Evolutionary conservation across 64 coral and sea anemone genomes (phyloP).

Genomic region (Actinia equina): DNA sequence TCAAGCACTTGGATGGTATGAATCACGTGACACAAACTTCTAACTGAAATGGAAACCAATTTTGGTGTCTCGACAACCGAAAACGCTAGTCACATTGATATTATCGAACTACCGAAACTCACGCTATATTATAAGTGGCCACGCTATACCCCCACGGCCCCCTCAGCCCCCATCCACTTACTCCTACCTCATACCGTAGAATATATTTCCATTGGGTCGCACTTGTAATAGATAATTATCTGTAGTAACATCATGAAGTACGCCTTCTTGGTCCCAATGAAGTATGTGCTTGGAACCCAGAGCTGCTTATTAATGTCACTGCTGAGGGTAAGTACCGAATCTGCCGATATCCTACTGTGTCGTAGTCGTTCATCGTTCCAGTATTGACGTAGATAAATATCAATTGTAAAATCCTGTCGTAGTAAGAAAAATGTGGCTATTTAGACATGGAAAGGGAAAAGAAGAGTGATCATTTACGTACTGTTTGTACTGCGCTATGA

Average conservation of each 20-base stretch:
- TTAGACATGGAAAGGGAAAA: neutral
- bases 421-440: neutral
- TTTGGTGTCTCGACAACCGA: no score
- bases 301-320: conserved; percentile 81
- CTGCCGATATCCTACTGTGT: conserved; percentile 30
- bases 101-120: no score
- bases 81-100: no score
- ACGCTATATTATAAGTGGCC: no score
- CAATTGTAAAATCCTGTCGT: conserved; percentile 75
- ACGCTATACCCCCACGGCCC: neutral
- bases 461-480: no score
- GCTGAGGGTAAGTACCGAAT: conserved; percentile 60
- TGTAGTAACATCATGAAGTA: conserved; percentile 95
- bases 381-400: conserved; percentile 84
- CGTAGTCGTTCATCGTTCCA: conserved; percentile 81
- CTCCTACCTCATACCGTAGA: conserved; percentile 76
- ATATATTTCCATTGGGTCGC: conserved; percentile 63
- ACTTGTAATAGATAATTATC: conserved; percentile 87
- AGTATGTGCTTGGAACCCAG: conserved; percentile 86
- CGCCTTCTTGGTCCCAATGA: conserved; percentile 75
- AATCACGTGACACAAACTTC: no score
- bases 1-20: no score
- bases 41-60: no score
- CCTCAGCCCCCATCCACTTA: neutral
- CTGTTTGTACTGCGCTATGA: no score